A percentile compares a stretch with the other conserved stretches of the same genome.
These are phyloP conservation scores for Craniophora ligustri DNA, from an alignment of 2,888 invertebrate genomes.

Conservation along the genomic window DNA sequence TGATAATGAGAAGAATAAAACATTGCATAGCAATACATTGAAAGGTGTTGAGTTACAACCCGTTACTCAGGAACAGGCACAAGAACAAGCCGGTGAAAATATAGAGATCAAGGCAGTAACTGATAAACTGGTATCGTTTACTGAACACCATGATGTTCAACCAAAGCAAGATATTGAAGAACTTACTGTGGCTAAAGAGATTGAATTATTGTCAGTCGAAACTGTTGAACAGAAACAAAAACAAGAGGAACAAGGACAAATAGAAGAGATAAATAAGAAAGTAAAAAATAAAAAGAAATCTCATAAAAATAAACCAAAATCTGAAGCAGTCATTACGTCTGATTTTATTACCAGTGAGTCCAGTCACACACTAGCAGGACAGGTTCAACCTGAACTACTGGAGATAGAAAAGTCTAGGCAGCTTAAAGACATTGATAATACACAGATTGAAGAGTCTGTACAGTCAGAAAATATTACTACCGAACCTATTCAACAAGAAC, in stretches of 20 bases:
- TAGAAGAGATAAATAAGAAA: constrained; percentile 10
- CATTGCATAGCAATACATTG: neutral
- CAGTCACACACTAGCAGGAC: constrained; percentile 6
- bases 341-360: constrained; percentile 24
- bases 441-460: neutral
- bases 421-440: neutral
- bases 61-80: constrained; percentile 2
- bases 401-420: neutral
- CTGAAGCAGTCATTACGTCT: constrained; percentile 20
- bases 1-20: constrained; percentile 1
- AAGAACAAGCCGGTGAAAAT: neutral
- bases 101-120: neutral
- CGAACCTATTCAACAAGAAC: neutral
- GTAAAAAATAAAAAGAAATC: constrained; percentile 49
- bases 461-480: neutral
- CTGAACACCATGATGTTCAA: neutral
- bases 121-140: neutral
- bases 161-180: neutral
- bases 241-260: constrained; percentile 5
- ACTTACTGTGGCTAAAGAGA: constrained; percentile 4
- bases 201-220: constrained; percentile 3
- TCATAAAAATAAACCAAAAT: constrained; percentile 17
- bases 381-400: neutral
- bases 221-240: neutral
- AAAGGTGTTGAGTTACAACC: neutral